These are phyloP conservation scores for Theodoxus fluviatilis DNA, from an alignment of 2,888 invertebrate genomes.

Conservation along the genomic window DNA sequence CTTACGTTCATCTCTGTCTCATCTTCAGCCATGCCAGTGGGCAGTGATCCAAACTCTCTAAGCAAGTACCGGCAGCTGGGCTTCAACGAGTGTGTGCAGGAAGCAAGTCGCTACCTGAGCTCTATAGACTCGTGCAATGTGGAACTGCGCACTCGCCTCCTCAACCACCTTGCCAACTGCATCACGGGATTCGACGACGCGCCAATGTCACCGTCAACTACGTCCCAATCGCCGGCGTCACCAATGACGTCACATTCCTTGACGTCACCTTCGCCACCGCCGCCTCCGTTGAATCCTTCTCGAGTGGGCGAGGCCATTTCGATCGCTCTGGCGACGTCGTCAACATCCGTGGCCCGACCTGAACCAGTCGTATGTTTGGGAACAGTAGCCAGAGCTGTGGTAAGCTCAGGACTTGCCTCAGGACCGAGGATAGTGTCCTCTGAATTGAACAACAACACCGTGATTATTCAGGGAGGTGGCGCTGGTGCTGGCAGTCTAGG, in stretches of 20 bases:
- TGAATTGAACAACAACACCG: too few species aligned
- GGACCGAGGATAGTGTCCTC: too few species aligned
- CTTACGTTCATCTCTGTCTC: too few species aligned
- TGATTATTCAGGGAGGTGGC: too few species aligned
- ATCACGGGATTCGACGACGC: constrained; percentile 27
- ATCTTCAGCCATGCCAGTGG: too few species aligned
- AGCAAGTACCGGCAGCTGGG: constrained; percentile 44
- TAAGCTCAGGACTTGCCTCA: too few species aligned
- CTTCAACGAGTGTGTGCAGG: constrained; percentile 50
- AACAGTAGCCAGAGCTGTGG: too few species aligned
- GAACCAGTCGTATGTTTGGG: too few species aligned
- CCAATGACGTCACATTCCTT: neutral
- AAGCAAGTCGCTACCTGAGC: constrained; percentile 49
- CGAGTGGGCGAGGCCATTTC: too few species aligned
- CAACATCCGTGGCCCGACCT: neutral
- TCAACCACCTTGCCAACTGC: constrained; percentile 47
- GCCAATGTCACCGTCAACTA: neutral
- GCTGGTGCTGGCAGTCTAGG: too few species aligned
- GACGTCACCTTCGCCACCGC: neutral
- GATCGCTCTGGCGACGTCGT: neutral
- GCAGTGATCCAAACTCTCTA: too few species aligned
- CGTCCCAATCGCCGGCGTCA: neutral
- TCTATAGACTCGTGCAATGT: constrained; percentile 38
- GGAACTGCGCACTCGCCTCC: constrained; percentile 37
- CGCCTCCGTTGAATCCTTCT: too few species aligned